Conservation (phyloP, 1,140 invertebrate genomes). For the Aphidius gifuensis region DNA sequence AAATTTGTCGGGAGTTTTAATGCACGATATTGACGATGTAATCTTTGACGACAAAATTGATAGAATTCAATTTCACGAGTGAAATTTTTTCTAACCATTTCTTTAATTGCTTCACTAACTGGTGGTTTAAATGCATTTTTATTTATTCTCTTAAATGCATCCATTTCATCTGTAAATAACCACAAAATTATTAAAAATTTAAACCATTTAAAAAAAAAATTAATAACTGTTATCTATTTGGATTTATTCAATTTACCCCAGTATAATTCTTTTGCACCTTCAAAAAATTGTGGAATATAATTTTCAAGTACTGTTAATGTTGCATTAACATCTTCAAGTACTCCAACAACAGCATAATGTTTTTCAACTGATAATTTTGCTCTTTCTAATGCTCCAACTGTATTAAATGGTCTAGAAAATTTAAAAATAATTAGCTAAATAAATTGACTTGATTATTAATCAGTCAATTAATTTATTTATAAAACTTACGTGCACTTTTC, state of each 20-base stretch:
- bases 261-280: conserved; percentile 72
- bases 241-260: conserved; percentile 64
- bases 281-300: conserved; percentile 81
- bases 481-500: conserved; percentile 77
- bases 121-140: conserved; percentile 83
- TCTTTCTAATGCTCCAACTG: conserved; percentile 74
- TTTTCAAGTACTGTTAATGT: conserved; percentile 80
- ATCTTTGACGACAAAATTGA: conserved; percentile 81
- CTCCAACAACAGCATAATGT: conserved; percentile 83
- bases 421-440: background rate
- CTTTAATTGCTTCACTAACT: conserved; percentile 80
- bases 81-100: conserved; percentile 82
- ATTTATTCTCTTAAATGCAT: conserved; percentile 76
- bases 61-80: conserved; percentile 90
- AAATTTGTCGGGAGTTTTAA: conserved; percentile 50
- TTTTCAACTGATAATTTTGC: conserved; percentile 81
- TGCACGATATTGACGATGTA: conserved; percentile 77
- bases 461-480: background rate
- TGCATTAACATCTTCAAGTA: conserved; percentile 82
- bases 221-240: background rate
- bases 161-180: conserved; percentile 65
- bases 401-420: conserved; percentile 74
- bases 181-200: too few relatives aligned
- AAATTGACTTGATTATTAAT: background rate
- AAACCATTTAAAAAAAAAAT: too few relatives aligned